These are phyloP conservation scores for Drosophila baimaii DNA, from an alignment of 1,140 invertebrate genomes.

Conservation along the genomic window DNA sequence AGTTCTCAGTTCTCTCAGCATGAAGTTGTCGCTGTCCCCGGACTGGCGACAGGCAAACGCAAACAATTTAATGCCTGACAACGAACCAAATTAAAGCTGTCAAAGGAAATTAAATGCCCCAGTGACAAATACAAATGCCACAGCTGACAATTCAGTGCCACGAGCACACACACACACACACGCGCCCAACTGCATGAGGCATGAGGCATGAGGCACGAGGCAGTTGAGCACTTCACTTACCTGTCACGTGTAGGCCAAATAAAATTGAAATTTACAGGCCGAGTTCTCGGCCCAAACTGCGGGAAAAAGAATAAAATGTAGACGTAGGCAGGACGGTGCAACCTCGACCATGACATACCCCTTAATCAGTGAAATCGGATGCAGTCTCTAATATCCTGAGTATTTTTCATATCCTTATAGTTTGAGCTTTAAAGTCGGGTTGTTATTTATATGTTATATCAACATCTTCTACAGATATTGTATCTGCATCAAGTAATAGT, in stretches of 20 bases:
- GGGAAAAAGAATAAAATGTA: constrained; percentile 14
- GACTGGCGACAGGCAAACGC: constrained; percentile 6
- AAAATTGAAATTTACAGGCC: constrained; percentile 73
- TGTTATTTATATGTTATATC: too few relatives aligned
- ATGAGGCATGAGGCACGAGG: not conserved
- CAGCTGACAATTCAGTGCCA: constrained; percentile 29
- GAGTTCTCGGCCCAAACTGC: constrained; percentile 2
- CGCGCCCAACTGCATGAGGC: constrained; percentile 8
- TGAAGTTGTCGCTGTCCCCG: constrained; percentile 10
- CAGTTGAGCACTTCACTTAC: constrained; percentile 43
- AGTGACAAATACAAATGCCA: constrained; percentile 64
- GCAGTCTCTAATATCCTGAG: too few relatives aligned
- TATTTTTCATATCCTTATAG: too few relatives aligned
- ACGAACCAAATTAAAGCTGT: constrained; percentile 59
- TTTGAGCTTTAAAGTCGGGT: too few relatives aligned
- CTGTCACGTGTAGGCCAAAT: constrained; percentile 76
- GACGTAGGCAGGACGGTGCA: not conserved
- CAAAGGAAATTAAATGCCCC: constrained; percentile 71
- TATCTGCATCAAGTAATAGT: too few relatives aligned
- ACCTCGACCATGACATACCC: not conserved
- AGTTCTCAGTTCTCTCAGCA: not conserved
- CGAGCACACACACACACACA: constrained; percentile 18
- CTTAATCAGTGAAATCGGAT: not conserved
- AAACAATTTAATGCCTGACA: constrained; percentile 58
- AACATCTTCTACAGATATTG: too few relatives aligned